A percentile compares a stretch with the other conserved stretches of the same genome.
These are phyloP conservation scores for Urocitellus parryii DNA, from an alignment of 2,113 vertebrate genomes.

Conservation along the genomic window DNA sequence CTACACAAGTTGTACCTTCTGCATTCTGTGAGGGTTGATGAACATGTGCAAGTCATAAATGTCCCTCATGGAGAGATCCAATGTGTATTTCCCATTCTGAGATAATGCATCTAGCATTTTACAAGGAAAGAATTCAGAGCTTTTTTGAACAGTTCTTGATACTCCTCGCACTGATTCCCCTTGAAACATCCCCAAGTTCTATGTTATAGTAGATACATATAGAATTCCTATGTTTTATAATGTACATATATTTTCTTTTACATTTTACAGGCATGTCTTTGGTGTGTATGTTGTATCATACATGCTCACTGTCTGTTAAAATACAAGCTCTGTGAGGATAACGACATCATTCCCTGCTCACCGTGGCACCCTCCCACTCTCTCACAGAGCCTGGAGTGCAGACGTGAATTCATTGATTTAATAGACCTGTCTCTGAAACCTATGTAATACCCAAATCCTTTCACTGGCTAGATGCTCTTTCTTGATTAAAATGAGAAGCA, in stretches of 20 bases:
- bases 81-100: not conserved
- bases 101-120: not conserved
- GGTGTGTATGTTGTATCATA: too few species aligned
- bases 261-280: not conserved
- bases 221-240: not conserved
- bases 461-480: not conserved
- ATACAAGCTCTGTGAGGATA: not conserved
- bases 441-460: not conserved
- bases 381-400: not conserved
- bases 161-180: not conserved
- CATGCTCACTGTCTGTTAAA: not conserved
- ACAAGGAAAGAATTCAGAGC: not conserved
- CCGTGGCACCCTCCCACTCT: not conserved
- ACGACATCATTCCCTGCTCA: not conserved
- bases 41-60: not conserved
- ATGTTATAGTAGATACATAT: not conserved
- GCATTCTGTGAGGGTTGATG: too few species aligned
- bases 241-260: not conserved
- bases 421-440: not conserved
- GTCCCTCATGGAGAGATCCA: too few species aligned
- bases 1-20: not conserved
- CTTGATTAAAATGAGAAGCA: not conserved
- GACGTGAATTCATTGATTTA: not conserved
- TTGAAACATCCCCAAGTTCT: not conserved
- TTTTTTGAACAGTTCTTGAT: too few species aligned